A percentile compares a stretch with the other conserved stretches of the same genome.
These are phyloP conservation scores for Aplysina aerophoba DNA, from an alignment of 37 sponge, comb jelly and placozoan species.

Conservation along the genomic window DNA sequence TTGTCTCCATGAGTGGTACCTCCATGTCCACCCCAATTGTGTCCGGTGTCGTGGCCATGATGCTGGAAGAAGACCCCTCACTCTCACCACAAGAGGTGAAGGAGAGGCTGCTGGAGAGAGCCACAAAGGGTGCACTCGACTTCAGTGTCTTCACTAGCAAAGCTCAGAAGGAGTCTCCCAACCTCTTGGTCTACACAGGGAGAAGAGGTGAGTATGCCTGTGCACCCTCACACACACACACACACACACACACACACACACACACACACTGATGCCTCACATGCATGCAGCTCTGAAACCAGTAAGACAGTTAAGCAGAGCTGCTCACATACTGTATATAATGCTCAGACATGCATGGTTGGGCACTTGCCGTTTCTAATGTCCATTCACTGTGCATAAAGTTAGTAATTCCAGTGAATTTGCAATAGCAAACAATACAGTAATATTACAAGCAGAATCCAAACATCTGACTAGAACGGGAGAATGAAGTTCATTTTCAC, in stretches of 20 bases:
- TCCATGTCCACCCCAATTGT: constrained; percentile 71
- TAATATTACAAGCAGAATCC: no score
- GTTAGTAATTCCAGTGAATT: no score
- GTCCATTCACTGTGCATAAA: no score
- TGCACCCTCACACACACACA: background rate
- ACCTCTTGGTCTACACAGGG: constrained; percentile 6
- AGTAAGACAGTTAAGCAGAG: no score
- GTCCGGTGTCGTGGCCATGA: constrained; percentile 64
- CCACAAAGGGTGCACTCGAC: constrained; percentile 31
- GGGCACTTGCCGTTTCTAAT: no score
- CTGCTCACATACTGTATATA: no score
- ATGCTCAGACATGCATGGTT: no score
- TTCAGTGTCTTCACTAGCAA: background rate
- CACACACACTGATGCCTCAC: no score
- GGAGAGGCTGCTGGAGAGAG: constrained; percentile 11
- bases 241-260: background rate
- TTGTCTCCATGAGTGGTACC: constrained; percentile 58
- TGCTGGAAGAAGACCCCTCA: constrained; percentile 55
- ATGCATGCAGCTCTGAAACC: no score
- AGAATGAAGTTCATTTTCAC: no score
- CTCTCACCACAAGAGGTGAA: constrained; percentile 50
- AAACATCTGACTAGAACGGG: no score
- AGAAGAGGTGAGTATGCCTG: background rate
- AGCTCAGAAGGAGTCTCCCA: constrained; percentile 1
- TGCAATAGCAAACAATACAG: no score